phyloP scores from a whole-genome alignment of 2,888 invertebrate genomes.

The Erpobdella octoculata region DNA sequence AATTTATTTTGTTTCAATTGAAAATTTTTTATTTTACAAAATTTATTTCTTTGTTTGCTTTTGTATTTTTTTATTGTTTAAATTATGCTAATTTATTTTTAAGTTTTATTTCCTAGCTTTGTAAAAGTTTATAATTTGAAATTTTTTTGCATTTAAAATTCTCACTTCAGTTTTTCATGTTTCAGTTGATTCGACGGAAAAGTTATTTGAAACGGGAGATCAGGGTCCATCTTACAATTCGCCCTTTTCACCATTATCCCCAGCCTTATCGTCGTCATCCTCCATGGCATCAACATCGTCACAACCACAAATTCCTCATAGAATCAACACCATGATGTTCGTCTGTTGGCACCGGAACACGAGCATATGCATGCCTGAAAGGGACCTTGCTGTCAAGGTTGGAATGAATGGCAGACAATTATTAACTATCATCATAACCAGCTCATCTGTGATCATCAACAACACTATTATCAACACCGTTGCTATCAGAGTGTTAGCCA shows the following conservation, averaged over 20 bases:
- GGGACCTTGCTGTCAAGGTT: conserved; percentile 65
- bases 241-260: conserved; percentile 11
- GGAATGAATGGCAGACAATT: conserved; percentile 33
- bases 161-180: too few species aligned
- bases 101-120: neutral
- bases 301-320: neutral
- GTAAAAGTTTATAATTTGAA: neutral
- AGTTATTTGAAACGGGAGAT: too few species aligned
- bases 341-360: conserved; percentile 96
- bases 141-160: neutral
- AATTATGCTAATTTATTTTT: neutral
- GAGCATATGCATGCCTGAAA: conserved; percentile 68
- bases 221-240: too few species aligned
- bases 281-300: neutral
- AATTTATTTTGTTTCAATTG: too few species aligned
- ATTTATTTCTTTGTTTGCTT: too few species aligned
- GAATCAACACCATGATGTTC: conserved; percentile 59
- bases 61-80: too few species aligned
- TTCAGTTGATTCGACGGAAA: conserved; percentile 12
- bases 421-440: neutral
- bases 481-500: too few species aligned
- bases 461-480: neutral
- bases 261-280: too few species aligned
- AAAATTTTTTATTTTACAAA: too few species aligned
- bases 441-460: too few species aligned